Evolutionary conservation across 1,140 invertebrate genomes (phyloP).

Genomic region (Lasioglossum baleicum): DNA sequence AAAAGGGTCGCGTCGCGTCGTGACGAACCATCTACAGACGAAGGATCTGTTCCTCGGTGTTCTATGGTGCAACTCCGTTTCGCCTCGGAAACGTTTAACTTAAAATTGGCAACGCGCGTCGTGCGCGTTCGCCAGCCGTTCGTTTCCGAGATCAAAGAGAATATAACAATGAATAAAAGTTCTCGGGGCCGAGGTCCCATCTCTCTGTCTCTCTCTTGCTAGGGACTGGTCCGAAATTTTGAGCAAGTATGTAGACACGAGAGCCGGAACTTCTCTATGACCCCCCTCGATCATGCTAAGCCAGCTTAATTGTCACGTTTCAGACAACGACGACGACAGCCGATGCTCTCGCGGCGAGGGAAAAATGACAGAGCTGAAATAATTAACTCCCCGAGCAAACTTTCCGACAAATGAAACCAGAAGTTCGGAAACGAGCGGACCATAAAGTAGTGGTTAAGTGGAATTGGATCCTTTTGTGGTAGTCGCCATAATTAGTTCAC

Average conservation of each 20-base stretch:
- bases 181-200: neutral
- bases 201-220: too few species aligned
- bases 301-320: conserved; percentile 9
- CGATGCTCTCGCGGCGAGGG: too few species aligned
- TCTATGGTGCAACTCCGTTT: neutral
- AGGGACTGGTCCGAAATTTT: conserved; percentile 7
- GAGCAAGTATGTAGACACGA: conserved; percentile 10
- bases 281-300: conserved; percentile 13
- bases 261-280: conserved; percentile 12
- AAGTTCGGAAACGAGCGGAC: too few species aligned
- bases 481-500: neutral
- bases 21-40: conserved; percentile 7
- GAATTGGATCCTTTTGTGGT: neutral
- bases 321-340: neutral
- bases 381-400: conserved; percentile 21
- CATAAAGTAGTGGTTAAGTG: neutral
- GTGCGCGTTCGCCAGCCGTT: conserved; percentile 13
- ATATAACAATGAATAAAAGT: conserved; percentile 40
- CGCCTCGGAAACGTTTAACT: conserved; percentile 16
- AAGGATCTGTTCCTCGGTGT: too few species aligned
- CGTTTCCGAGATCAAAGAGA: conserved; percentile 29
- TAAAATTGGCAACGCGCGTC: conserved; percentile 27
- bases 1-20: neutral
- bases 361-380: conserved; percentile 19
- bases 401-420: neutral